Evolutionary conservation across 2,888 invertebrate genomes (phyloP).

Genomic region (Ctena decussata): DNA sequence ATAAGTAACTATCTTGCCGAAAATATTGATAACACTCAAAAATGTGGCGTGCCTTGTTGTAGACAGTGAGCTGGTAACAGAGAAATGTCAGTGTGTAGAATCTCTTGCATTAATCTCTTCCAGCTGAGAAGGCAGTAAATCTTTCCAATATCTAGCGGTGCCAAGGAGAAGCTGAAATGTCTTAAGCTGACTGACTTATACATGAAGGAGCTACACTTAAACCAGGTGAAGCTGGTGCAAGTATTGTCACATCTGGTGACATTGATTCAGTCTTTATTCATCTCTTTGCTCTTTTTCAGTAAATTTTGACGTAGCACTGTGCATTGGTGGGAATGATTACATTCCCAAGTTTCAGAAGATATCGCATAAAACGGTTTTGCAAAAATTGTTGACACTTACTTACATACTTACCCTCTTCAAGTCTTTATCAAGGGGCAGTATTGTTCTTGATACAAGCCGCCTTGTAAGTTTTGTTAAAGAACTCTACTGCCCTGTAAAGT

Average conservation of each 20-base stretch:
- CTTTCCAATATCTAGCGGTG: conserved; percentile 4
- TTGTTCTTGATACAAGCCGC: neutral
- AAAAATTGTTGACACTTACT: neutral
- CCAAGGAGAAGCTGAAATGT: conserved; percentile 45
- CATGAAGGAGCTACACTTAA: neutral
- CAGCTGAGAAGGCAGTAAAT: neutral
- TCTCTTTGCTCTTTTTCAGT: conserved; percentile 16
- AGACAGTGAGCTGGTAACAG: neutral
- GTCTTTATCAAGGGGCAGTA: neutral
- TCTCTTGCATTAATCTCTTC: neutral
- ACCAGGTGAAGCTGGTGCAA: neutral
- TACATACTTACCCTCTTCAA: neutral
- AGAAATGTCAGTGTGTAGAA: too few relatives aligned
- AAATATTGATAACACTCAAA: neutral
- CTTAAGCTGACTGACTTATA: conserved; percentile 37
- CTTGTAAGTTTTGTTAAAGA: neutral
- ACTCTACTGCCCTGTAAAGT: conserved; percentile 1
- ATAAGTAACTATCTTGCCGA: conserved; percentile 1
- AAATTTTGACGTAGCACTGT: conserved; percentile 30
- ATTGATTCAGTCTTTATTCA: conserved; percentile 40
- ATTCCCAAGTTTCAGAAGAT: conserved; percentile 32
- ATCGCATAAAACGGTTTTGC: conserved; percentile 7
- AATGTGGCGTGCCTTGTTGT: neutral
- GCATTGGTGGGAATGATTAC: conserved; percentile 45
- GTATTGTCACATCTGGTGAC: conserved; percentile 37